Evolutionary conservation across 2,113 vertebrate genomes (phyloP).

Genomic region (Pluvianellus socialis): DNA sequence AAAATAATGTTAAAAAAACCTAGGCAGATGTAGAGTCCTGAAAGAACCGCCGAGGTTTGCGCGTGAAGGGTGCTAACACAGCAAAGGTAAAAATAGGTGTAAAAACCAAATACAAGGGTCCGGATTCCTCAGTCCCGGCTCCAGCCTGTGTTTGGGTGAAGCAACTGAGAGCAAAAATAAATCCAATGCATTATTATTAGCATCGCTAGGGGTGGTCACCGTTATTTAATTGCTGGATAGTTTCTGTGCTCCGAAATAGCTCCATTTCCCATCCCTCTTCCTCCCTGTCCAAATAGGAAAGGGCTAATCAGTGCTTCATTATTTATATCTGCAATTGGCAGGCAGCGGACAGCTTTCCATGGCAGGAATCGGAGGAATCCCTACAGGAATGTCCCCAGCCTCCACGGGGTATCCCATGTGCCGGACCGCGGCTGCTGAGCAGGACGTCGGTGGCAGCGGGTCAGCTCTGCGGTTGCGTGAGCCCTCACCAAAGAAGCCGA

Average conservation of each 20-base stretch:
- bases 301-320: neutral
- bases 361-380: neutral
- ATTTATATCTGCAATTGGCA: neutral
- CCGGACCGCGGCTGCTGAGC: neutral
- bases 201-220: neutral
- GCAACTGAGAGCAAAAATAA: neutral
- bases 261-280: neutral
- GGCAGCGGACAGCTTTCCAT: neutral
- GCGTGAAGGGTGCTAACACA: neutral
- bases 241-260: neutral
- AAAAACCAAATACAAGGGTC: neutral
- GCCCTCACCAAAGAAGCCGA: neutral
- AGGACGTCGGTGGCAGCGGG: neutral
- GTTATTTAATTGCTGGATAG: neutral
- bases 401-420: fast-evolving
- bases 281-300: neutral
- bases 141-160: fast-evolving
- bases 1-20: neutral
- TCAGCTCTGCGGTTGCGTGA: neutral
- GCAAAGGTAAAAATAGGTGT: neutral
- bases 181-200: fast-evolving
- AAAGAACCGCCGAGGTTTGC: fast-evolving
- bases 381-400: neutral
- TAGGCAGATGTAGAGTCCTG: fast-evolving
- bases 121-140: neutral